Base-by-base conservation (phyloP, 2,888 invertebrate genomes). In the Mimumesa dahlbomi region DNA sequence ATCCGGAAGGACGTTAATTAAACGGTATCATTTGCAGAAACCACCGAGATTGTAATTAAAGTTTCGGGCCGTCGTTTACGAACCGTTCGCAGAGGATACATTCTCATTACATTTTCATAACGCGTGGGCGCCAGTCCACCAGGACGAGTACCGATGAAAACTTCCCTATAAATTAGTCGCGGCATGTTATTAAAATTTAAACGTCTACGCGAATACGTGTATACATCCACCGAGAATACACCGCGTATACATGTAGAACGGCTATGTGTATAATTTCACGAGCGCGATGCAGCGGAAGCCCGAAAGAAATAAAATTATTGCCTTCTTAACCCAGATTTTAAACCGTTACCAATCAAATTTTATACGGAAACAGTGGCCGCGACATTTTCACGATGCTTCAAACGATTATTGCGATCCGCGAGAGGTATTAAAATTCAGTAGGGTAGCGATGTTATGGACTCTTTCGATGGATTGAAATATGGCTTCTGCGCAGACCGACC, bases 101-200 rank as follows among this genome's bases (percentile, higher is more conserved):
- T n/a, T n/a, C 49, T 53, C 45, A 25, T 70, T 70, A 70, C 34
- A 34, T 43, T 61, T 58, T 48, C 56, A 36, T 36, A 34, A 21
- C 40, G 42, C 46, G 61, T 61, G 50, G 56, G 56, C 56, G 45
- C 2, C n/a, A 3, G 11, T 14, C 42, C 19, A 48, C 2, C 22
- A 1, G 42, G 4, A 7, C n/a, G 48, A 53, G 38, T 49, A 21
- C 50, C 43, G 43, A 40, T 53, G 46, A 42, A 38, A 42, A 42
- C 16, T 42, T 52, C 45, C 42, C 13, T 36, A 19, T 29, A 49
- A 67, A 58, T 59, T 54, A 49, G 49, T 29, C 49, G 31, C 2
- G 13, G 25, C 21, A 43, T 38, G 13, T 11, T 11, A 43, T 68
- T 52, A 56, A 48, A 62, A 61, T 68, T 56, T 40, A 29, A 43